phyloP scores from a whole-genome alignment of 1,140 invertebrate species.

The Matsumurasca onukii region DNA sequence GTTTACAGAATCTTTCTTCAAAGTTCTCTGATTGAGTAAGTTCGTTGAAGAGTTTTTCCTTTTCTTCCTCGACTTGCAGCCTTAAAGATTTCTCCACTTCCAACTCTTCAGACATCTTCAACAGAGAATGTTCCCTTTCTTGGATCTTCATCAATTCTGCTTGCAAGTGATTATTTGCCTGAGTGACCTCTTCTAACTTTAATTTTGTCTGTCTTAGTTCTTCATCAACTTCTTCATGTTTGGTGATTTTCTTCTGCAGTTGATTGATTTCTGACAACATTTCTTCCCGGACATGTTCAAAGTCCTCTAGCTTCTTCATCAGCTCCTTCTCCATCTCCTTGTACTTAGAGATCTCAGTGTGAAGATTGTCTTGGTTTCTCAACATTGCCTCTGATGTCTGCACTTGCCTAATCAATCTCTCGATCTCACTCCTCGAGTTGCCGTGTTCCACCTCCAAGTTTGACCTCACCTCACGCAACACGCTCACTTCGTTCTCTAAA shows the following conservation, averaged over 20 bases:
- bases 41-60: constrained; percentile 15
- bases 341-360: constrained; percentile 32
- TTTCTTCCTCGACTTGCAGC: constrained; percentile 10
- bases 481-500: constrained; percentile 20
- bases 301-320: constrained; percentile 17
- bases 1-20: constrained; percentile 8
- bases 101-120: constrained; percentile 15
- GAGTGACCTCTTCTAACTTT: constrained; percentile 8
- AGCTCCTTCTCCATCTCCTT: constrained; percentile 25
- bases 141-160: constrained; percentile 29
- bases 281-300: constrained; percentile 1
- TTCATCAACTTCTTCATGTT: constrained; percentile 15
- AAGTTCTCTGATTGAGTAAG: constrained; percentile 23
- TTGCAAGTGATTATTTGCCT: constrained; percentile 19
- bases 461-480: constrained; percentile 32
- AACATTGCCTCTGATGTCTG: constrained; percentile 26
- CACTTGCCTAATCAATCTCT: constrained; percentile 14
- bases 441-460: constrained; percentile 35
- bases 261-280: constrained; percentile 13
- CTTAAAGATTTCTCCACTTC: constrained; percentile 24
- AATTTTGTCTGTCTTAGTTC: constrained; percentile 14
- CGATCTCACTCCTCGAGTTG: constrained; percentile 18
- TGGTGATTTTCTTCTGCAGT: constrained; percentile 11
- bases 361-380: constrained; percentile 36
- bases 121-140: constrained; percentile 1